Evolutionary conservation across 2,888 invertebrate genomes (phyloP), one percentile per base, ranked within the genome.

Genomic region (Lasioglossum leucozonium): DNA sequence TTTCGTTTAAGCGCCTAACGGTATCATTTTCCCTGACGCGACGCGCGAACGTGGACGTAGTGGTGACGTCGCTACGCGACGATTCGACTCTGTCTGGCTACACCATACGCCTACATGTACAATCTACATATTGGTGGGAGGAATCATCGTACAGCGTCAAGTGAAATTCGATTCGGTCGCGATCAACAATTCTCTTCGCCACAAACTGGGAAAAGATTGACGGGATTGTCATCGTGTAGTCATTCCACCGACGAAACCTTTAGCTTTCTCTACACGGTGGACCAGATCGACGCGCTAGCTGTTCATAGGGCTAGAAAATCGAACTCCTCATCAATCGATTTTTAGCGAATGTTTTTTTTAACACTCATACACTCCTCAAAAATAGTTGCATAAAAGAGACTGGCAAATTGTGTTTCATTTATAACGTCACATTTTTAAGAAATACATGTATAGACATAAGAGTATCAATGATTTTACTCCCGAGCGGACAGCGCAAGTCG

Each of bases 1-100:
- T 87, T 77, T 69, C 83, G 80, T 78, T 86, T 82, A 65, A 85
- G 62, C 62, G 80, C 2, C 72, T 47, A 75, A 77, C 77, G 72
- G 67, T 71, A 81, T 71, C 71, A 40, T 30, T 40, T 55, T 55
- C n/a, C 51, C 34, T 37, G 37, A 18, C 67, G 37, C 67, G 62
- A 47, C 51, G 40, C 8, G n/a, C n/a, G n/a, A n/a, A n/a, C n/a
- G n/a, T n/a, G n/a, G n/a, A n/a, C n/a, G n/a, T n/a, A n/a, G n/a
- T n/a, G n/a, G n/a, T n/a, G n/a, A n/a, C 2, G 22, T n/a, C 55
- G 62, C 30, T 30, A 62, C 30, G 30, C 62, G 62, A 30, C 55
- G n/a, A 4, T 55, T 55, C 55, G 55, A 5, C 30, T 18, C 18
- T 16, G 62, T 8, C 8, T 30, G 18, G 18, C 30, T 2, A 16